Evolutionary conservation across 2,797 vertebrate genomes (phyloP), one percentile per base, ranked within the genome.

Genomic region (Craterocephalus amniculus): DNA sequence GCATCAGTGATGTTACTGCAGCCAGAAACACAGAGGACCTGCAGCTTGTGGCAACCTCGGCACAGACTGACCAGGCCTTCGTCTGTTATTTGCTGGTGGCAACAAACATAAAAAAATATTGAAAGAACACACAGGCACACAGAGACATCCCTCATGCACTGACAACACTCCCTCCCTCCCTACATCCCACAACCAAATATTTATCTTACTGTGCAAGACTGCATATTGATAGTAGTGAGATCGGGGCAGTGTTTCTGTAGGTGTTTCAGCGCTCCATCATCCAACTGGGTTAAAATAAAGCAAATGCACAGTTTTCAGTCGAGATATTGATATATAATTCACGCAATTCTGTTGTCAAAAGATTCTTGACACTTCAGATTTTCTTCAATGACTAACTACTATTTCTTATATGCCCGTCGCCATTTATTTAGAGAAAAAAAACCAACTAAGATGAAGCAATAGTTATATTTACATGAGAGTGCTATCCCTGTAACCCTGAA

Each of bases 1-100:
- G 96, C 95, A 43, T 97, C 96, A 0, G 96, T 97, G 84, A 97
- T 95, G 91, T 95, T 96, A 89, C 95, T 92, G 89, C 96, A 97
- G 78, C 96, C 96, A 6, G 96, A 97, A 78, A 97, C 92, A 89
- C 96, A 97, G 27, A 97, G 93, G 49, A 96, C 95, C 88, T 97
- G 96, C 63, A 97, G 94, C 81, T 94, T 94, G 74, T 93, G 95
- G 87, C 96, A 97, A 80, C 96, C 96, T 76, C 95, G 88, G 84
- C 96, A 96, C 56, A 97, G 91, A 87, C 95, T 95, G 76, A 96
- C 96, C 88, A 97, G 92, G 22, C 96, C 96, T 16, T 97, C 96
- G 49, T 97, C 96, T 5, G 96, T 96, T 76, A 97, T 92, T 89
- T 95, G 96, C 96, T 96, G 86, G 35, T 79, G 85, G 63, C 38